phyloP scores from a whole-genome alignment of 2,113 vertebrate genomes.

The Dascyllus trimaculatus region DNA sequence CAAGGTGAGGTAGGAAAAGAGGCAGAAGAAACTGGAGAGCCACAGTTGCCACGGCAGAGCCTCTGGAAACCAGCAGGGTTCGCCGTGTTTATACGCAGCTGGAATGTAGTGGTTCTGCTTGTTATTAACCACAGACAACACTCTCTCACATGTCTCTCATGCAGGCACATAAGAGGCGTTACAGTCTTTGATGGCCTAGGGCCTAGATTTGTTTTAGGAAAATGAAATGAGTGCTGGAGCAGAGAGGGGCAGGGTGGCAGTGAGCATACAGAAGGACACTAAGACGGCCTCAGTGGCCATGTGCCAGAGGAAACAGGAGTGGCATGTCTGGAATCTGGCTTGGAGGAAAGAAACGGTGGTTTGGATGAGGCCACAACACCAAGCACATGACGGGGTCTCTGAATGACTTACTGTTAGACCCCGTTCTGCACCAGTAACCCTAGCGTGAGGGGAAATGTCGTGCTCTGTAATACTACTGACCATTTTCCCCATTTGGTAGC shows the following conservation, averaged over 20 bases:
- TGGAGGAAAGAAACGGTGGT: constrained; percentile 66
- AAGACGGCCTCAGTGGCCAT: constrained; percentile 61
- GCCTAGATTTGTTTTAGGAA: constrained; percentile 76
- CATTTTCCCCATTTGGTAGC: constrained; percentile 77
- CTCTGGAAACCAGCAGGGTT: constrained; percentile 33
- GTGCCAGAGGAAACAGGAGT: constrained; percentile 79
- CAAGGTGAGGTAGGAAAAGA: constrained; percentile 32
- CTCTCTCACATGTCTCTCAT: constrained; percentile 73
- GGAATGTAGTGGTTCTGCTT: constrained; percentile 66
- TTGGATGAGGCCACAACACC: constrained; percentile 63
- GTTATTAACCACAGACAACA: constrained; percentile 76
- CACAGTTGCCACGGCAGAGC: constrained; percentile 24
- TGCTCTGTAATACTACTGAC: constrained; percentile 59
- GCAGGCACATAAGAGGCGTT: constrained; percentile 50
- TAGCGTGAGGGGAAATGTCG: constrained; percentile 30
- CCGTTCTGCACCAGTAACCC: constrained; percentile 57
- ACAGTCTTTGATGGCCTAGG: constrained; percentile 53
- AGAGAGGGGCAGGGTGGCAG: constrained; percentile 35
- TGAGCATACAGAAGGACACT: constrained; percentile 72
- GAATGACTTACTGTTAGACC: constrained; percentile 77
- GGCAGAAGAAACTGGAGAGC: constrained; percentile 26
- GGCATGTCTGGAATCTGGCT: constrained; percentile 79
- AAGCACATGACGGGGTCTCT: constrained; percentile 76
- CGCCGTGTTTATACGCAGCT: constrained; percentile 55
- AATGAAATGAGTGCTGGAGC: constrained; percentile 65